Evolutionary conservation across 1,140 invertebrate species (phyloP).

Genomic region (Capitella teleta): DNA sequence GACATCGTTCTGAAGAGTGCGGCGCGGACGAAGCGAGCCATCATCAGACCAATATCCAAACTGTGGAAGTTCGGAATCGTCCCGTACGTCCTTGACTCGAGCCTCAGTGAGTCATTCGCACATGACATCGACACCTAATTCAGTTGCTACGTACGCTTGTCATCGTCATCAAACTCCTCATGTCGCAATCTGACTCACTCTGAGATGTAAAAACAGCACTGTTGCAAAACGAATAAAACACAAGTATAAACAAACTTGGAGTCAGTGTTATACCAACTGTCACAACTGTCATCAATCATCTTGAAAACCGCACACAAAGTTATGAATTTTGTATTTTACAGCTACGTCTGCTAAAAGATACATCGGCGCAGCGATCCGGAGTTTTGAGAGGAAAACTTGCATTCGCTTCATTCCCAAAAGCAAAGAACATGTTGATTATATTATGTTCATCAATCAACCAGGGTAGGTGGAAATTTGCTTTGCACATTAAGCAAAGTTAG

Average conservation of each 20-base stretch:
- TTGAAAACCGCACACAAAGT: too few species aligned
- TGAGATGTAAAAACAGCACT: neutral
- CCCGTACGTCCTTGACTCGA: slow-evolving; percentile 19
- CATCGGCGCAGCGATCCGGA: slow-evolving; percentile 20
- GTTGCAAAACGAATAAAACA: neutral
- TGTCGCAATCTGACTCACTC: neutral
- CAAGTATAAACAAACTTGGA: neutral
- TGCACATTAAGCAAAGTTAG: neutral
- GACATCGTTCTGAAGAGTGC: neutral
- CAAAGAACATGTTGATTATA: slow-evolving; percentile 19
- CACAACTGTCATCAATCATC: neutral
- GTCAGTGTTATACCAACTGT: neutral
- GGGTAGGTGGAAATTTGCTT: slow-evolving; percentile 17
- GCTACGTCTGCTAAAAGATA: slow-evolving; percentile 15
- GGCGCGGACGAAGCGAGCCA: slow-evolving; percentile 11
- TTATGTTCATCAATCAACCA: slow-evolving; percentile 28
- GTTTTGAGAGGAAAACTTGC: slow-evolving; percentile 24
- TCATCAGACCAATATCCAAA: slow-evolving; percentile 13
- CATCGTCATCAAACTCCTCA: neutral
- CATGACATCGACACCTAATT: neutral
- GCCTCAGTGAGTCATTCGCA: slow-evolving; percentile 18
- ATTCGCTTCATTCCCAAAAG: slow-evolving; percentile 21
- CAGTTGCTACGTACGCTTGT: neutral
- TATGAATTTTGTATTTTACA: slow-evolving; percentile 10
- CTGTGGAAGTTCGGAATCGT: slow-evolving; percentile 26